phyloP scores from a whole-genome alignment of 2,888 invertebrate species.

The Ephialtes manifestator region DNA sequence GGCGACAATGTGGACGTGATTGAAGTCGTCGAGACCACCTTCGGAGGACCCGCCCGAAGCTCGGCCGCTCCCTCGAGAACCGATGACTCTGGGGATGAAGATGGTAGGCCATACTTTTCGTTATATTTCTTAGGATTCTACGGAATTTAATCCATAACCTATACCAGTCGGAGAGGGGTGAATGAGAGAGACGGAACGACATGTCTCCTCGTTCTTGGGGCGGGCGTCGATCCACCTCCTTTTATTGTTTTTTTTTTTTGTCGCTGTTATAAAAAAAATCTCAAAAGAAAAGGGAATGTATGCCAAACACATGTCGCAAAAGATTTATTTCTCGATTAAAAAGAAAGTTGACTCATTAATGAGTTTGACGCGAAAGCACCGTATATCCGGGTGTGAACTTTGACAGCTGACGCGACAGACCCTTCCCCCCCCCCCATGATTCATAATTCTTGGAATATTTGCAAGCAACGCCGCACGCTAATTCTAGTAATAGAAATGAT shows the following conservation, averaged over 20 bases:
- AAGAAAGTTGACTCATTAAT: constrained; percentile 9
- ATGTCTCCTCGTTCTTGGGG: background rate
- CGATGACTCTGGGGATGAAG: constrained; percentile 88
- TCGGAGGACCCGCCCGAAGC: constrained; percentile 76
- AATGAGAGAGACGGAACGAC: constrained; percentile 60
- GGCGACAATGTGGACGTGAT: constrained; percentile 93
- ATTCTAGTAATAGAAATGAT: constrained; percentile 10
- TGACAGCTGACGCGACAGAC: constrained; percentile 80
- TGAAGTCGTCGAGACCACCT: constrained; percentile 91
- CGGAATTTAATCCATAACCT: constrained; percentile 30
- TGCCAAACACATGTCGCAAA: constrained; percentile 25
- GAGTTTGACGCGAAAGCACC: constrained; percentile 39
- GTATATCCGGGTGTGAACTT: constrained; percentile 70
- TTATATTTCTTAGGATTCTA: background rate
- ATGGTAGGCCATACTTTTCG: constrained; percentile 85
- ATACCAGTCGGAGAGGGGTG: background rate
- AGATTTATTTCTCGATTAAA: background rate
- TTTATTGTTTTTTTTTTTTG: background rate
- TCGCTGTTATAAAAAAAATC: background rate
- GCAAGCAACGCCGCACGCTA: constrained; percentile 16
- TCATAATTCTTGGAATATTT: constrained; percentile 59
- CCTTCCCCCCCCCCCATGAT: constrained; percentile 42
- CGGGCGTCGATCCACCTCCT: constrained; percentile 57
- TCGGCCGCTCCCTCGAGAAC: constrained; percentile 88
- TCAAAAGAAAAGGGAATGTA: background rate